Evolutionary conservation across 1,140 invertebrate species (phyloP).

Genomic region (Druon quercuslanigerum): DNA sequence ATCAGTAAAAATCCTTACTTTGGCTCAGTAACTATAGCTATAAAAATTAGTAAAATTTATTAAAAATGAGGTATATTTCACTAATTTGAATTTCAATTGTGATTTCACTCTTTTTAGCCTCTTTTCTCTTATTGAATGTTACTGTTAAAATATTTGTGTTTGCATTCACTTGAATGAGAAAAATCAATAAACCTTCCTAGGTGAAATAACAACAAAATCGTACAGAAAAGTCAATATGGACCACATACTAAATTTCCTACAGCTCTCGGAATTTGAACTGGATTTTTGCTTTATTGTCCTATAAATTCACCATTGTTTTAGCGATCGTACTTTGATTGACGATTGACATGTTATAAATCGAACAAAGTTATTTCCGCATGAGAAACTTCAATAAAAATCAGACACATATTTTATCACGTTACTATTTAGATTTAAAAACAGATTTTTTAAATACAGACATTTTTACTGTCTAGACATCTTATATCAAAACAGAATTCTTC

Average conservation of each 20-base stretch:
- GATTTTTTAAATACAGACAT: too few relatives aligned
- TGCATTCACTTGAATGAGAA: not conserved
- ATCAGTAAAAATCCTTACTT: too few relatives aligned
- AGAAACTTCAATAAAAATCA: constrained; percentile 1
- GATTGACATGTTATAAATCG: constrained; percentile 3
- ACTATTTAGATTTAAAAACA: too few relatives aligned
- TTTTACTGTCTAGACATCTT: too few relatives aligned
- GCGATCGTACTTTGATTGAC: not conserved
- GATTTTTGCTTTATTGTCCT: constrained; percentile 19
- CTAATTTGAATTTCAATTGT: too few relatives aligned
- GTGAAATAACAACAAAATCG: not conserved
- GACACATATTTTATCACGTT: not conserved
- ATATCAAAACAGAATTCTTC: too few relatives aligned
- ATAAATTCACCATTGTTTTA: constrained; percentile 24
- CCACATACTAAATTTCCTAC: not conserved
- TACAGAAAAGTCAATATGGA: constrained; percentile 13
- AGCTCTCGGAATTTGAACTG: constrained; percentile 3
- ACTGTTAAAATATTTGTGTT: too few relatives aligned
- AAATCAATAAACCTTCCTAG: not conserved
- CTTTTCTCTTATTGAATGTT: too few relatives aligned
- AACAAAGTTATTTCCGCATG: constrained; percentile 1
- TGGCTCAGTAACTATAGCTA: too few relatives aligned
- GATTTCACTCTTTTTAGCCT: too few relatives aligned
- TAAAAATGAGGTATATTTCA: too few relatives aligned
- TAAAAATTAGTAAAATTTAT: too few relatives aligned